phyloP scores from a whole-genome alignment of 2,888 invertebrate genomes.

The Euclidia mi region DNA sequence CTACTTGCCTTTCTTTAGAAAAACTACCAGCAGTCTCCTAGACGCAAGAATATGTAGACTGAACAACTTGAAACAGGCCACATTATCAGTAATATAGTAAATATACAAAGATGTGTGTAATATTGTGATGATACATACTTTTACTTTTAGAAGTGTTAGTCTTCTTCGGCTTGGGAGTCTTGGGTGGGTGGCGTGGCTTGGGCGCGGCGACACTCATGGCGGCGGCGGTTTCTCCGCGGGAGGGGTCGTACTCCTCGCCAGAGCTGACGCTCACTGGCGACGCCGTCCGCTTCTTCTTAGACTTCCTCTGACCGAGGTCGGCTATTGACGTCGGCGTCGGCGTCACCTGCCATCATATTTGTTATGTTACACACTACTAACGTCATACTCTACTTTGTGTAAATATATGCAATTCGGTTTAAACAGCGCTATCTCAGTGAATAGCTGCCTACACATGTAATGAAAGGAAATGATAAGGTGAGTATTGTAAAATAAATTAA shows the following conservation, averaged over 20 bases:
- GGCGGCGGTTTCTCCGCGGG: conserved; percentile 79
- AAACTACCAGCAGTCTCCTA: too few relatives aligned
- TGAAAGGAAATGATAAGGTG: conserved; percentile 1
- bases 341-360: conserved; percentile 53
- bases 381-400: not conserved
- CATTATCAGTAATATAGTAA: too few relatives aligned
- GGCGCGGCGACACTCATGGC: conserved; percentile 83
- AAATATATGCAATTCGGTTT: not conserved
- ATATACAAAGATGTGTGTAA: too few relatives aligned
- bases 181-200: conserved; percentile 74
- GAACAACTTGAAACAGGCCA: too few relatives aligned
- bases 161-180: conserved; percentile 70
- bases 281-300: conserved; percentile 82
- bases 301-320: conserved; percentile 82
- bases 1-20: too few relatives aligned
- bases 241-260: conserved; percentile 86
- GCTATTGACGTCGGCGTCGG: conserved; percentile 79
- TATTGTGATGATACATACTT: conserved; percentile 12
- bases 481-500: not conserved
- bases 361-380: not conserved
- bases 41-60: too few relatives aligned
- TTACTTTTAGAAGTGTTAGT: conserved; percentile 80
- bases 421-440: conserved; percentile 5
- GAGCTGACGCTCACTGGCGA: conserved; percentile 85
- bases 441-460: not conserved